These are phyloP conservation scores for Anableps anableps DNA, from an alignment of 2,797 vertebrate species.

Conservation along the genomic window DNA sequence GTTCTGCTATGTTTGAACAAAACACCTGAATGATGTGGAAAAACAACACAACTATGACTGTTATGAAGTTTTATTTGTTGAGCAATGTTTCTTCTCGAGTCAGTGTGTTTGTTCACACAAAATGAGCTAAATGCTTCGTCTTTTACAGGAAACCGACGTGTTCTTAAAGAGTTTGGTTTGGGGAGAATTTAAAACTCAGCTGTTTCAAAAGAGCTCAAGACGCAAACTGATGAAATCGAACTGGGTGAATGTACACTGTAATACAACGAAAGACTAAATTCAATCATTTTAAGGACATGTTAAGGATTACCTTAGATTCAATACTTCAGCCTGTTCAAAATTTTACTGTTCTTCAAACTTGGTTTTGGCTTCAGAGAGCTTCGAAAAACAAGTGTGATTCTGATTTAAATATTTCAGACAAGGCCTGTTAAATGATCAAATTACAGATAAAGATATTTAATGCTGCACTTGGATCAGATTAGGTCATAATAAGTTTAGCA, in stretches of 20 bases:
- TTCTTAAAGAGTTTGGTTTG: background rate
- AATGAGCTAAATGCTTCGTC: background rate
- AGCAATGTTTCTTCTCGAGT: background rate
- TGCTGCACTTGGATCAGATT: background rate
- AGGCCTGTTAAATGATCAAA: background rate
- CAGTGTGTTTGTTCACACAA: no score
- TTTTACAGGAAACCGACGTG: background rate
- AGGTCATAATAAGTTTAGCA: background rate
- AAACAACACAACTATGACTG: background rate
- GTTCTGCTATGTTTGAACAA: background rate
- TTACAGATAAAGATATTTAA: background rate
- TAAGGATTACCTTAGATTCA: background rate
- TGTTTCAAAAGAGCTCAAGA: background rate
- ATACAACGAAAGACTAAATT: background rate
- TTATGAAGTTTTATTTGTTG: background rate
- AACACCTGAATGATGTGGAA: background rate
- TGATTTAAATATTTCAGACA: background rate
- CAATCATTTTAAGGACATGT: no score
- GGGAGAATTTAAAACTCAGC: background rate
- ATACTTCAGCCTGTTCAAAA: background rate
- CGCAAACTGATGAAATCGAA: background rate
- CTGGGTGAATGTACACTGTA: background rate
- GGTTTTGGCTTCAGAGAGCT: background rate
- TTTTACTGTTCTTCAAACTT: background rate
- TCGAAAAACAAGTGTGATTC: background rate